phyloP scores from a whole-genome alignment of 2,113 vertebrate genomes.

The Neomonachus schauinslandi region DNA sequence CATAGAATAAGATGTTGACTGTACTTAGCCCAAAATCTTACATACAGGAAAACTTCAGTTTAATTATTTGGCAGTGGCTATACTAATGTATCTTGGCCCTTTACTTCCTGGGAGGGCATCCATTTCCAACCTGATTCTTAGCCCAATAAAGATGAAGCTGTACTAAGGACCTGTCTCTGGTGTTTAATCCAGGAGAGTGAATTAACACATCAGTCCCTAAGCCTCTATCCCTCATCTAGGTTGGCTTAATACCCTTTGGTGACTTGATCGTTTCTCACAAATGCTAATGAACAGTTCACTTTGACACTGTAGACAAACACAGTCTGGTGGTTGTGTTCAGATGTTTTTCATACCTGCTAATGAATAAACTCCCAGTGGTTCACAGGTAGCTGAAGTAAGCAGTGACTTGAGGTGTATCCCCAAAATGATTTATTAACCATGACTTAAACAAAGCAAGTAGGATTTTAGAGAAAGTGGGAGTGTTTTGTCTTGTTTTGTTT shows the following conservation, averaged over 20 bases:
- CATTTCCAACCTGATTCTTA: not conserved
- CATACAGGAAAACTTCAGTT: not conserved
- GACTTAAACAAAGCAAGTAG: not conserved
- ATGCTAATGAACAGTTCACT: constrained; percentile 72
- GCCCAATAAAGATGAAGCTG: not conserved
- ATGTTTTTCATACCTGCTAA: constrained; percentile 66
- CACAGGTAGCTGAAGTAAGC: constrained; percentile 60
- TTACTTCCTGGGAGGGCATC: not conserved
- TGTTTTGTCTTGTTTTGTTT: not conserved
- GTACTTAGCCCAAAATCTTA: not conserved
- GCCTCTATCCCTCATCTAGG: not conserved
- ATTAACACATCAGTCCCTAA: constrained; percentile 37
- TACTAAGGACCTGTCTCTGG: not conserved
- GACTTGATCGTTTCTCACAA: constrained; percentile 70
- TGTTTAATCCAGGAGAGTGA: constrained; percentile 12
- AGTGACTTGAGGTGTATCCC: constrained; percentile 45
- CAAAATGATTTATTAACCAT: constrained; percentile 57
- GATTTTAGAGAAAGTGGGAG: constrained; percentile 36
- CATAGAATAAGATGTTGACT: not conserved
- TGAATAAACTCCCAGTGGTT: constrained; percentile 65
- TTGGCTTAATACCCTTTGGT: constrained; percentile 65
- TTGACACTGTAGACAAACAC: constrained; percentile 71
- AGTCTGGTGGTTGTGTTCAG: constrained; percentile 63
- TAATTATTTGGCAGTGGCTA: not conserved
- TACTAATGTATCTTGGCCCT: not conserved